Percentiles rank a stretch among this genome's conserved stretches.
Conservation (phyloP, 2,888 invertebrate species). For the Entomobrya proxima region DNA sequence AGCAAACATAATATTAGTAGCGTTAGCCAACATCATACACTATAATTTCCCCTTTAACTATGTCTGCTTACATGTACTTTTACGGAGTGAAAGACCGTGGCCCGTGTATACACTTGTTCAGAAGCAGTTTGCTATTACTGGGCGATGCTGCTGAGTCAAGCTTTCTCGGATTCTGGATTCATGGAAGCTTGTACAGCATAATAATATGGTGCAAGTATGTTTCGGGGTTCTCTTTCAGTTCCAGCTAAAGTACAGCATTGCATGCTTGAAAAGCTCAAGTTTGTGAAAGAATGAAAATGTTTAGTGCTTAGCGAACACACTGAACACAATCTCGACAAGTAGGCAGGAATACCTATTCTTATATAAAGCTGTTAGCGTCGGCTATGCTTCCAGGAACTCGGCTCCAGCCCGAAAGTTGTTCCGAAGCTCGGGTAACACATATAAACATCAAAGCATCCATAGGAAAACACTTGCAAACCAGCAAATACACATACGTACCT, state of each 20-base stretch:
- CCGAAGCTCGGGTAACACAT: constrained; percentile 25
- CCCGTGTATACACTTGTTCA: not conserved
- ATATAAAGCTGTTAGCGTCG: constrained; percentile 35
- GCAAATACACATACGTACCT: not conserved
- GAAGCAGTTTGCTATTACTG: not conserved
- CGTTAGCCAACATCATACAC: not conserved
- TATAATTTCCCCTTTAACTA: not conserved
- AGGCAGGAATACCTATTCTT: not conserved
- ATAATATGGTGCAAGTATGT: not conserved
- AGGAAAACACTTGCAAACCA: constrained; percentile 5
- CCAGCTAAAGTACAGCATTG: too few relatives aligned
- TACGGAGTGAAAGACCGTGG: constrained; percentile 11
- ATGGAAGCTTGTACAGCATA: not conserved
- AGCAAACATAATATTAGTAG: not conserved
- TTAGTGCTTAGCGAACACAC: not conserved
- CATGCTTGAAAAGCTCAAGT: too few relatives aligned
- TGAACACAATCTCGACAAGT: not conserved
- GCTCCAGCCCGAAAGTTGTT: constrained; percentile 19
- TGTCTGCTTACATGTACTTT: not conserved
- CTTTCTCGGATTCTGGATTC: constrained; percentile 1
- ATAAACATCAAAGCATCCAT: too few relatives aligned
- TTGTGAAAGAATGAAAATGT: not conserved
- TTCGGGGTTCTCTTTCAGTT: too few relatives aligned
- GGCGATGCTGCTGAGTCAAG: constrained; percentile 17
- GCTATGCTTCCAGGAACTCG: constrained; percentile 56